A percentile compares a stretch with the other conserved stretches of the same genome.
Evolutionary conservation across 2,888 invertebrate species (phyloP).

Genomic region (Chymomyza fuscimana): DNA sequence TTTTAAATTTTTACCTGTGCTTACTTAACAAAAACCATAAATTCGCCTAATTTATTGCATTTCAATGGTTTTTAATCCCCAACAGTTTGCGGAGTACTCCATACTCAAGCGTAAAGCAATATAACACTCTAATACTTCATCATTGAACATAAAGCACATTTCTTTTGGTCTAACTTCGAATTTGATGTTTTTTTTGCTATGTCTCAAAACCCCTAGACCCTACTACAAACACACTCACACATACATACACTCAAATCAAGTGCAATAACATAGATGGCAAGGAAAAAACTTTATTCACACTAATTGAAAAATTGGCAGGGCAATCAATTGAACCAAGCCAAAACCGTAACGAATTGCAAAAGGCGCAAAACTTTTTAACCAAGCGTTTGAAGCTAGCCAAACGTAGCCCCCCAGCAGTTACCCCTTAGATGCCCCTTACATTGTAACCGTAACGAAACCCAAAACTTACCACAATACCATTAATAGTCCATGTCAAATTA

Average conservation of each 20-base stretch:
- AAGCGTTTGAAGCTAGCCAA: background rate
- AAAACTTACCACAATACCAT: constrained; percentile 80
- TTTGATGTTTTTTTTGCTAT: background rate
- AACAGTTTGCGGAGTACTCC: background rate
- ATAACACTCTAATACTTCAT: background rate
- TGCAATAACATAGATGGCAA: background rate
- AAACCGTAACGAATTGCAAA: constrained; percentile 5
- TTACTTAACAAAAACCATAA: background rate
- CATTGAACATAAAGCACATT: background rate
- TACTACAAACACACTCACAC: background rate
- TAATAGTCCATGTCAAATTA: constrained; percentile 83
- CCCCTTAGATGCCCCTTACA: constrained; percentile 3
- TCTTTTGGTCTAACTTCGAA: background rate
- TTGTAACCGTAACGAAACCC: constrained; percentile 51
- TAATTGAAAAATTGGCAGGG: constrained; percentile 66
- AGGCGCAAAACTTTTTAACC: background rate
- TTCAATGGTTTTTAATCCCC: background rate
- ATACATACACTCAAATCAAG: background rate
- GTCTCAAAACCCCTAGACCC: background rate
- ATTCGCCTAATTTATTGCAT: background rate
- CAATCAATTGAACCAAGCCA: constrained; percentile 53
- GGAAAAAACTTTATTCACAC: constrained; percentile 31
- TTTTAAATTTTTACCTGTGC: background rate
- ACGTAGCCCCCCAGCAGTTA: constrained; percentile 6
- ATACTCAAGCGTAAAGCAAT: background rate